These are phyloP conservation scores for Dioctria rufipes DNA, from an alignment of 2,888 invertebrate genomes.

Conservation along the genomic window DNA sequence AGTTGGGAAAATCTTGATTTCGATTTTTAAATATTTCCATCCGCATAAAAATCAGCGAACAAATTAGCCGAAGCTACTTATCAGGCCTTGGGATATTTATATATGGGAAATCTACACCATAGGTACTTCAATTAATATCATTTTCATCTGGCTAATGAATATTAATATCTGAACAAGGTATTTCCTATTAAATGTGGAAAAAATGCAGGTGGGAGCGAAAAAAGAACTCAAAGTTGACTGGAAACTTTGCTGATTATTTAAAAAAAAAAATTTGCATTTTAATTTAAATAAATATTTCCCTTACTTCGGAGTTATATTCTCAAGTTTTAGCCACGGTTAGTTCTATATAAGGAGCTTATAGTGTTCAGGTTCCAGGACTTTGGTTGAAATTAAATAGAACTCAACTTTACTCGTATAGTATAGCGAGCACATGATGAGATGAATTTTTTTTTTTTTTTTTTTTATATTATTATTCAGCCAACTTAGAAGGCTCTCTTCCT, in stretches of 20 bases:
- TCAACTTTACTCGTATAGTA: background rate
- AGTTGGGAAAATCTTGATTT: background rate
- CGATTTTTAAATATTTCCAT: background rate
- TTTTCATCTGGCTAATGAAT: conserved; percentile 27
- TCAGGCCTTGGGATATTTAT: background rate
- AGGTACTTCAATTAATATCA: conserved; percentile 37
- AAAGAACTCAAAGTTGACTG: conserved; percentile 18
- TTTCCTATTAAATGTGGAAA: conserved; percentile 27
- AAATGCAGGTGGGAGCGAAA: background rate
- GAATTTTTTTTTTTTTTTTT: background rate
- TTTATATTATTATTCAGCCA: conserved; percentile 17
- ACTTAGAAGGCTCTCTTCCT: background rate
- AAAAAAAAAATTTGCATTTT: conserved; percentile 43
- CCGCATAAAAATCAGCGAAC: background rate
- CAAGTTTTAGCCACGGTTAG: conserved; percentile 14
- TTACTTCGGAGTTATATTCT: conserved; percentile 39
- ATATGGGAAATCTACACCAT: background rate
- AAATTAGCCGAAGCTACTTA: background rate
- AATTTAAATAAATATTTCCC: conserved; percentile 46
- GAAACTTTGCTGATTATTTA: conserved; percentile 31
- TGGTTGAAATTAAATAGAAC: conserved; percentile 1
- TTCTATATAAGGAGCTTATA: conserved; percentile 26
- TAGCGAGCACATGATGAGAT: conserved; percentile 8
- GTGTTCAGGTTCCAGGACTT: conserved; percentile 17
- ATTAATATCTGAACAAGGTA: conserved; percentile 38